Base-by-base conservation (phyloP, 2,888 invertebrate species). In the Cryptocephalus primarius region DNA sequence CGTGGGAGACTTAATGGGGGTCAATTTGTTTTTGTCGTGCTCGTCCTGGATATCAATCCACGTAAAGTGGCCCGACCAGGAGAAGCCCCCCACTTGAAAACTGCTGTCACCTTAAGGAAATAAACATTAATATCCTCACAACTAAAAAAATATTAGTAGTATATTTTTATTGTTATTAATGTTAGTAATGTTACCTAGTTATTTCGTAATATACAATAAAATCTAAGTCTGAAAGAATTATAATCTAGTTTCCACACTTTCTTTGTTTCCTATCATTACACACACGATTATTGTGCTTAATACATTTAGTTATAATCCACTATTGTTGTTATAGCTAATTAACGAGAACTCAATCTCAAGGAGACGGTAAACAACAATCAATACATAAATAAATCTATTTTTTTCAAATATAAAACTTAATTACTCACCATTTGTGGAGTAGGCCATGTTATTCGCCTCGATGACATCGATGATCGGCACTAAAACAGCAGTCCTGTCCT, bases 401-500 rank as follows among this genome's bases (percentile, higher is more conserved):
- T 22, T 22, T 6, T 22, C 6, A n/a, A n/a, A n/a, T 6, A 22
- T 22, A 22, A 22, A 22, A 2, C 6, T 22, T 22, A 22, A 22
- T 13, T 12, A 73, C 67, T 55, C 75, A 67, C 78, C 69, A 67
- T 73, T 69, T n/a, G 77, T 77, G 57, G 79, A 80, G 70, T 89
- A 90, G 62, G 79, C 81, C 68, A 93, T 78, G 42, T 78, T 84
- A 55, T 79, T 76, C 51, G 87, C 85, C 66, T 88, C 88, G 58
- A 97, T 92, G 46, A 89, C 86, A 72, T 97, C 97, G 55, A 97
- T 97, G 58, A 94, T 89, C 40, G 97, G 97, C 59, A 93, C 89
- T 45, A 93, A 74, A 8, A 95, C 88, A 9, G 88, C 83, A 32
- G 79, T 82, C 0, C 81, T 73, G 33, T 87, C 80, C 55, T 89